A percentile compares a stretch with the other conserved stretches of the same genome.
Conservation (phyloP, 2,888 invertebrate species). For the Brachyptera risi region DNA sequence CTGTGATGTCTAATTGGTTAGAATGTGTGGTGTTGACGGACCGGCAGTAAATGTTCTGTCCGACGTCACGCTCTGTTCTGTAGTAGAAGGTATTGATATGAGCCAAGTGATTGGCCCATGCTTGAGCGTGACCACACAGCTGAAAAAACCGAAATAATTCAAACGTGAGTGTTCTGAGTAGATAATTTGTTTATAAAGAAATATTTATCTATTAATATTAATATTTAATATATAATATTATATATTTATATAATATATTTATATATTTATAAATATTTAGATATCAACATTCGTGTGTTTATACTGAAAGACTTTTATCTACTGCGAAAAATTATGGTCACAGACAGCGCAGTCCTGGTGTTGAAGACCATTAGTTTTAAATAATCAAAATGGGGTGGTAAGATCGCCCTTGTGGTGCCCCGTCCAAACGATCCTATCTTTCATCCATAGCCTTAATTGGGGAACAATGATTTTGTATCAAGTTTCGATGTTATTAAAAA, state of each 20-base stretch:
- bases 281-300: no score
- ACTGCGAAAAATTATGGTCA: no score
- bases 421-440: no score
- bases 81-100: constrained; percentile 75
- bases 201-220: not conserved
- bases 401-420: no score
- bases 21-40: constrained; percentile 56
- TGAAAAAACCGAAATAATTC: constrained; percentile 43
- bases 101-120: constrained; percentile 84
- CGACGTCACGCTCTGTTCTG: constrained; percentile 70
- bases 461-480: no score
- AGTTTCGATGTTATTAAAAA: no score
- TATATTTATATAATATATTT: not conserved
- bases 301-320: no score
- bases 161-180: not conserved
- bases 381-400: no score
- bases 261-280: no score
- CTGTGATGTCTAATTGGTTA: constrained; percentile 62
- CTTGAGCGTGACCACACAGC: constrained; percentile 77
- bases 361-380: no score
- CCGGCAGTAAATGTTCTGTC: constrained; percentile 75
- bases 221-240: not conserved
- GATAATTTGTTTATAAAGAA: not conserved
- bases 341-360: no score
- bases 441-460: no score